A percentile compares a stretch with the other conserved stretches of the same genome.
phyloP scores from a whole-genome alignment of 2,113 vertebrate genomes.

The Rhombomys opimus region DNA sequence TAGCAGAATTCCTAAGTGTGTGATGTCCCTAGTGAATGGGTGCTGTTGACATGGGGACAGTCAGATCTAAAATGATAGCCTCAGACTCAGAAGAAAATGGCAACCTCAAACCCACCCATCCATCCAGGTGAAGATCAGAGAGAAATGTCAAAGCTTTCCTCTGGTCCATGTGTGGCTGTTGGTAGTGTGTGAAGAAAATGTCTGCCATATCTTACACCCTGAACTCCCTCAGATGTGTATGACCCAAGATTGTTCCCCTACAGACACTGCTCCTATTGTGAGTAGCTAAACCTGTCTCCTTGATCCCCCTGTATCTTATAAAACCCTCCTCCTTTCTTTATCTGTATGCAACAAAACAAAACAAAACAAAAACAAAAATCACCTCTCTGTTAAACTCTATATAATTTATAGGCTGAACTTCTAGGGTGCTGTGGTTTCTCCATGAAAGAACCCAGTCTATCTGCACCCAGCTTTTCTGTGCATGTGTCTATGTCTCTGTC shows the following conservation, averaged over 20 bases:
- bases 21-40: background rate
- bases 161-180: background rate
- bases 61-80: background rate
- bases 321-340: background rate
- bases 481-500: background rate
- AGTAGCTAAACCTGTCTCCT: background rate
- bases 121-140: background rate
- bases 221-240: background rate
- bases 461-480: background rate
- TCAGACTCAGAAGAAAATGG: background rate
- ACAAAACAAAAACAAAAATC: too few species aligned
- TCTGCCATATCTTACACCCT: background rate
- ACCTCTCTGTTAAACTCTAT: background rate
- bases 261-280: background rate
- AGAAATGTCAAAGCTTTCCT: background rate
- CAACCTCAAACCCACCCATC: background rate
- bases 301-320: background rate
- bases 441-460: background rate
- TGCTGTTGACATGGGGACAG: background rate
- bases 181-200: background rate
- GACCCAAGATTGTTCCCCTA: background rate
- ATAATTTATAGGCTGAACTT: background rate
- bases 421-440: background rate
- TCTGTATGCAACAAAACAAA: background rate
- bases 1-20: background rate